phyloP scores from a whole-genome alignment of 1,140 invertebrate genomes.

The Metaphire vulgaris region DNA sequence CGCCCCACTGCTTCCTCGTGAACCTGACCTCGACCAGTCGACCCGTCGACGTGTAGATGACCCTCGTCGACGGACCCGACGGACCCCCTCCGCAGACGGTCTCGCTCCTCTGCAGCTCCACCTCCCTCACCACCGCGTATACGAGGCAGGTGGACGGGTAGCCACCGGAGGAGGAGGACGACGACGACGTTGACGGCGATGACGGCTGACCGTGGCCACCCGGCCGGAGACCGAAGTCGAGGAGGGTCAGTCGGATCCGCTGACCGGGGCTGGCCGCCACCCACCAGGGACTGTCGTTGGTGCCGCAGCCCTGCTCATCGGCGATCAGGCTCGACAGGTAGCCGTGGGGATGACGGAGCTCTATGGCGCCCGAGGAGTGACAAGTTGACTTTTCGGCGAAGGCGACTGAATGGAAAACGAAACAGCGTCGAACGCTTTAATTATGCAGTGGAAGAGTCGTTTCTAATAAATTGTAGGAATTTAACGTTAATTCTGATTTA shows the following conservation, averaged over 20 bases:
- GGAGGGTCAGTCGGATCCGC: slow-evolving; percentile 5
- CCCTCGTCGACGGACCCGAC: neutral
- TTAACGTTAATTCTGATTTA: too few relatives aligned
- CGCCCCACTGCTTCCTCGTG: neutral
- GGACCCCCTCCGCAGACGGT: neutral
- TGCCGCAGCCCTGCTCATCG: neutral
- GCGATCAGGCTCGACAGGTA: slow-evolving; percentile 7
- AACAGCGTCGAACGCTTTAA: too few relatives aligned
- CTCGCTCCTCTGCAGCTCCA: neutral
- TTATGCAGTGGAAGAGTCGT: too few relatives aligned
- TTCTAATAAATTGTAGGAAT: too few relatives aligned
- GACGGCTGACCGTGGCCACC: neutral
- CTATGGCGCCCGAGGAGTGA: neutral
- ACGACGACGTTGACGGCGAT: neutral
- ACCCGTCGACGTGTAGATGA: slow-evolving; percentile 9
- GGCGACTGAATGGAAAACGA: neutral
- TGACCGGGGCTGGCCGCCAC: slow-evolving; percentile 10
- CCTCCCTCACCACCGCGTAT: neutral
- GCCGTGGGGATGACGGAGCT: neutral
- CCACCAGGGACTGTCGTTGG: slow-evolving; percentile 8
- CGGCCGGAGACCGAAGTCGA: neutral
- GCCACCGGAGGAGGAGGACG: neutral
- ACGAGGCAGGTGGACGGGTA: neutral
- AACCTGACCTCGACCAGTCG: slow-evolving; percentile 4
- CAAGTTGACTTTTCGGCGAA: neutral